A percentile compares a stretch with the other conserved stretches of the same genome.
These are phyloP conservation scores for Fundulus diaphanus DNA, from an alignment of 2,797 vertebrate genomes.

Conservation along the genomic window DNA sequence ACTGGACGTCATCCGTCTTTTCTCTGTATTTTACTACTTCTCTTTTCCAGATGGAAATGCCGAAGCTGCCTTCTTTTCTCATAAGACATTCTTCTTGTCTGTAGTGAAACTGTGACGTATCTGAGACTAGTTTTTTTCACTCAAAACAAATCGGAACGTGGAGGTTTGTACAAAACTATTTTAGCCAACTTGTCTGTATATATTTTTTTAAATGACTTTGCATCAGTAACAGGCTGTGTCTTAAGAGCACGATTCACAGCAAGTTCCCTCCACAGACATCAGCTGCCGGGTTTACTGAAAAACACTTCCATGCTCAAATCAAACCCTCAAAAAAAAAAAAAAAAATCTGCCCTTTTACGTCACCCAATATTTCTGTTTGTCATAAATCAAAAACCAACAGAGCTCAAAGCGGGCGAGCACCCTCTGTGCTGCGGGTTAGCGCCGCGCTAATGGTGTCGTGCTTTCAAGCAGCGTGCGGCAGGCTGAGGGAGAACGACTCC, in stretches of 20 bases:
- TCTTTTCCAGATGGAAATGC: conserved; percentile 20
- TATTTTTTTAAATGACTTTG: not conserved
- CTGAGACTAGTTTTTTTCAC: not conserved
- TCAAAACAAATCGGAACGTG: not conserved
- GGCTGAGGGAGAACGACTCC: conserved; percentile 45
- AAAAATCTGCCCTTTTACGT: not conserved
- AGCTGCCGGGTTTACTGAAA: conserved; percentile 2
- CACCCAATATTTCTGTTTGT: conserved; percentile 14
- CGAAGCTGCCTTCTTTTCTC: conserved; percentile 1
- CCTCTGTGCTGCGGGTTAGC: conserved; percentile 17
- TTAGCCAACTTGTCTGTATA: not conserved
- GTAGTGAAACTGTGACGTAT: not conserved
- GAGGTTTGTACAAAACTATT: no score
- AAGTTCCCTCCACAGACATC: not conserved
- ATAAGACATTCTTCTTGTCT: not conserved
- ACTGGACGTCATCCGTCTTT: conserved; percentile 1
- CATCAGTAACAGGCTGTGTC: not conserved
- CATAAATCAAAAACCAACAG: conserved; percentile 13
- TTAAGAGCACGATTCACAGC: not conserved
- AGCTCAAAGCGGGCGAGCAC: conserved; percentile 2
- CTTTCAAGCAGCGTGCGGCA: conserved; percentile 41
- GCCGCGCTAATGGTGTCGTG: conserved; percentile 19
- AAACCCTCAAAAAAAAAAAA: not conserved
- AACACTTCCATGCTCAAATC: conserved; percentile 8
- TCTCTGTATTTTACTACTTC: conserved; percentile 21